Evolutionary conservation across 23 tunicate genomes (phyloP), one percentile per base, ranked within the genome.

Genomic region (Styela clava): DNA sequence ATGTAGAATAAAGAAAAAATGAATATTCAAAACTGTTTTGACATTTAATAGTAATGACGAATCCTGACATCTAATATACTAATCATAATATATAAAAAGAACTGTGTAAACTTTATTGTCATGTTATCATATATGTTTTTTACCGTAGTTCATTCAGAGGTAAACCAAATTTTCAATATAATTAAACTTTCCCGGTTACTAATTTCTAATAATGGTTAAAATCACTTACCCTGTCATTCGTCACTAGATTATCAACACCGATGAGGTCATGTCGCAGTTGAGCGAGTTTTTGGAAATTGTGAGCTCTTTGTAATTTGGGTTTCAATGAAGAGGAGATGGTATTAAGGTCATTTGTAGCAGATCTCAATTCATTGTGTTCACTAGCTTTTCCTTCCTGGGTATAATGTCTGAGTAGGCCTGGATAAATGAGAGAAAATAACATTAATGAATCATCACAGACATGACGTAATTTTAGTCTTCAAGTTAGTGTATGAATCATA

Each of bases 221-320:
- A 44, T 22, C 34, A 26, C 87, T 61, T 37, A 86, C 91, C 76
- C 91, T 65, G 35, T 65, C 84, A 24, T 79, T 52, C 33, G 52
- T 73, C 63, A 90, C 34, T 34, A 95, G 71, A 69, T 65, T 31
- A 62, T 90, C 99, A 0, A 90, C 99, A 5, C 99, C 99, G 68
- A 95, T 83, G 34, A 95, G 85, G 74, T 95, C 99, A 26, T 95
- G 99, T 32, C 88, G 84, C 81, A 95, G 76, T 73, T 95, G 99
- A 73, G 96, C 82, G 69, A 89, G 52, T 81, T 89, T 95, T 79
- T 95, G 99, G 62, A 86, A 74, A 31, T 95, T 87, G 29, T 79
- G 82, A 7, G 91, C 91, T 73, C 79, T 79, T 56, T 95, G 82
- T 27, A 95, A 74, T 33, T 73, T 78, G 61, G 83, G 85, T 69